Evolutionary conservation across 2,797 vertebrate genomes (phyloP).

Genomic region (Enteromius fasciolatus): DNA sequence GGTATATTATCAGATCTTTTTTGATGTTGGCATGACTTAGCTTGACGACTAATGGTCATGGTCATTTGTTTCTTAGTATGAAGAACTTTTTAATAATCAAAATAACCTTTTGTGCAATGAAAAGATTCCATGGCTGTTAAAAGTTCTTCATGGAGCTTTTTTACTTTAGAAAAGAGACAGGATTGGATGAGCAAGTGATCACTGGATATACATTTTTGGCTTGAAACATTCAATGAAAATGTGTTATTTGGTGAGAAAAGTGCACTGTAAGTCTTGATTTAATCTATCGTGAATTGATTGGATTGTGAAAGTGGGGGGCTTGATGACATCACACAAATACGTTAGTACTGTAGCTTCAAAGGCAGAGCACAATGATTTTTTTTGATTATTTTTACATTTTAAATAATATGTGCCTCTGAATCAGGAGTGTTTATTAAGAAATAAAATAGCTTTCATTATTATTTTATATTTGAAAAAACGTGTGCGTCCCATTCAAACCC

Average conservation of each 20-base stretch:
- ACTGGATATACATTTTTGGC: background rate
- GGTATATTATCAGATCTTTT: background rate
- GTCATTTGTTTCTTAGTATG: background rate
- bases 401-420: background rate
- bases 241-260: background rate
- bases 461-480: background rate
- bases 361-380: background rate
- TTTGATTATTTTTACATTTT: background rate
- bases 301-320: slow-evolving; percentile 2
- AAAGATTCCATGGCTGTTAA: background rate
- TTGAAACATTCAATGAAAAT: background rate
- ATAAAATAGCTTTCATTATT: background rate
- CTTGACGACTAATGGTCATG: background rate
- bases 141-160: background rate
- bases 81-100: background rate
- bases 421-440: background rate
- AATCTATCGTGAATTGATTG: slow-evolving; percentile 11
- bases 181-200: background rate
- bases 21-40: background rate
- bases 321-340: background rate
- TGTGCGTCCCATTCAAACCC: background rate
- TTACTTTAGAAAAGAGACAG: background rate
- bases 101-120: background rate
- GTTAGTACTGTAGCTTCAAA: background rate
- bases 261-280: background rate